Percentiles rank a stretch among this genome's conserved stretches.
phyloP scores from a whole-genome alignment of 2,888 invertebrate genomes.

The Leptinotarsa peninsularis region DNA sequence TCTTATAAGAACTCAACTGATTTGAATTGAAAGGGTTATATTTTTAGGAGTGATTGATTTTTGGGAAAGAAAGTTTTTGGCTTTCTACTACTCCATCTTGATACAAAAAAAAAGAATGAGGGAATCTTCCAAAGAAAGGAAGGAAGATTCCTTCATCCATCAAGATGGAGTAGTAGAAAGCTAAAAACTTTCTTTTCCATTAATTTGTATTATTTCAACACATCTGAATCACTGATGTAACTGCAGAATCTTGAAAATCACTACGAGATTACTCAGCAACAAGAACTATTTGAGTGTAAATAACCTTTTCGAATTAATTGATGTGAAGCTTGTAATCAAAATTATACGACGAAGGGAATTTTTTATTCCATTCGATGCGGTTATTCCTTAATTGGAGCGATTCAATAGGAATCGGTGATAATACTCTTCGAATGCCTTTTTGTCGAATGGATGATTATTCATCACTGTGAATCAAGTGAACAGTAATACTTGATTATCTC shows the following conservation, averaged over 20 bases:
- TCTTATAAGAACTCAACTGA: no score
- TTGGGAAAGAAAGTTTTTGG: no score
- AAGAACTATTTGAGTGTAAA: slow-evolving; percentile 17
- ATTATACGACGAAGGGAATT: slow-evolving; percentile 16
- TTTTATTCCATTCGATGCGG: slow-evolving; percentile 12
- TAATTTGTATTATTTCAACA: neutral
- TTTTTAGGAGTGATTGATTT: no score
- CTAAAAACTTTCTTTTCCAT: no score
- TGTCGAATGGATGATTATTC: neutral
- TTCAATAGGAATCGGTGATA: neutral
- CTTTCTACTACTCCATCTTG: no score
- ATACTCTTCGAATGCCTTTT: neutral
- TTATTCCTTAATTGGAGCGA: slow-evolving; percentile 12
- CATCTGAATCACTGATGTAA: neutral
- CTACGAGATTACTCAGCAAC: slow-evolving; percentile 28
- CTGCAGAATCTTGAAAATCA: neutral
- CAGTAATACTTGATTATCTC: no score
- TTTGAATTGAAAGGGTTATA: no score
- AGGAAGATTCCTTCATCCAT: no score
- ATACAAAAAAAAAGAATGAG: no score
- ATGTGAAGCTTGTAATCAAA: neutral
- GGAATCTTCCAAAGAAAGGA: no score
- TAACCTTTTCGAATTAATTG: slow-evolving; percentile 22
- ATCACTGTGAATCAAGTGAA: no score
- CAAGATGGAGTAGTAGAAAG: no score